phyloP scores from a whole-genome alignment of 2,113 vertebrate genomes.

The Coptodon rendalli region DNA sequence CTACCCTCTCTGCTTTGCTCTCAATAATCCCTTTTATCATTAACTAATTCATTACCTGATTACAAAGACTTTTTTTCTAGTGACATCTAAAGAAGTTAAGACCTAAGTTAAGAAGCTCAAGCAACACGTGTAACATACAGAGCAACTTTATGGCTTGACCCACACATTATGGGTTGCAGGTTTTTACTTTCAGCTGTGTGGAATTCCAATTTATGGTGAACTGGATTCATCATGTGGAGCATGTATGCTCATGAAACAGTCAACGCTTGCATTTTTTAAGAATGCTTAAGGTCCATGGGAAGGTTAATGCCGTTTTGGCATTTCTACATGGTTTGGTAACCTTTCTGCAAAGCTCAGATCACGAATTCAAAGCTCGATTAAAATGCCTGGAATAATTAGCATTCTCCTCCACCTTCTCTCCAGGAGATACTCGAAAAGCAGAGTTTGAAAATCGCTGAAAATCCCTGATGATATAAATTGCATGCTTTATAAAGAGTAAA shows the following conservation, averaged over 20 bases:
- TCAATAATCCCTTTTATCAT: background rate
- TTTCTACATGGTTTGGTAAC: background rate
- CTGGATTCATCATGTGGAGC: background rate
- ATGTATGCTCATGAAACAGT: background rate
- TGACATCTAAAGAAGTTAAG: background rate
- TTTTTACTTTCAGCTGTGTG: background rate
- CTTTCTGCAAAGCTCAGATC: background rate
- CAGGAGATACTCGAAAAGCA: background rate
- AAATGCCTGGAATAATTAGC: background rate
- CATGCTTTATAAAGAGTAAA: background rate
- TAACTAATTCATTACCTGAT: background rate
- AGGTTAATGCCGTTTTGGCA: background rate
- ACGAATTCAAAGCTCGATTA: background rate
- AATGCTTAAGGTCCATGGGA: background rate
- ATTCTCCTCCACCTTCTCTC: background rate
- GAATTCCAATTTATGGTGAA: background rate
- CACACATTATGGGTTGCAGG: background rate
- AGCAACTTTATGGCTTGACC: background rate
- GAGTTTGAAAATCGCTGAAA: background rate
- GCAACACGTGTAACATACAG: background rate
- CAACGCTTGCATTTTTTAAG: background rate
- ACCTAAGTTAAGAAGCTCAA: background rate
- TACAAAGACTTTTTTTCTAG: background rate
- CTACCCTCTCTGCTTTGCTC: background rate
- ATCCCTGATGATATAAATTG: background rate